A percentile compares a stretch with the other conserved stretches of the same genome.
phyloP scores from a whole-genome alignment of 2,888 invertebrate genomes.

The Pollenia griseotomentosa region DNA sequence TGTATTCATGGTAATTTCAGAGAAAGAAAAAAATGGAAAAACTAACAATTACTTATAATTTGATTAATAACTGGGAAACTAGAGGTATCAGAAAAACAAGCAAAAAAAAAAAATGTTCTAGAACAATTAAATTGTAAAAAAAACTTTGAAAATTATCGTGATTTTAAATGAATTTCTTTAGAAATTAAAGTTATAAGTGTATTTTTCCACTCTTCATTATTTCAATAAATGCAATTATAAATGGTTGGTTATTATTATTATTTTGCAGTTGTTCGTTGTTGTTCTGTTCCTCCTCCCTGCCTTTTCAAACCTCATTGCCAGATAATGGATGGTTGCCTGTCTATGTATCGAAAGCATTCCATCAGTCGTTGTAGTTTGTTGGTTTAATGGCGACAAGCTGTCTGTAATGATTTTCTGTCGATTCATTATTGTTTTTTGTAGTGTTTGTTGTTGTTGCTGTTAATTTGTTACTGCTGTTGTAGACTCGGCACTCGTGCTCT shows the following conservation, averaged over 20 bases:
- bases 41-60: slow-evolving; percentile 51
- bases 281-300: not conserved
- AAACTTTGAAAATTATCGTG: slow-evolving; percentile 20
- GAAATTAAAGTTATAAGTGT: slow-evolving; percentile 25
- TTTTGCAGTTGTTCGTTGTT: slow-evolving; percentile 21
- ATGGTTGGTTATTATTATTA: slow-evolving; percentile 25
- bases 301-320: not conserved
- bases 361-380: slow-evolving; percentile 10
- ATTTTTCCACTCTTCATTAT: slow-evolving; percentile 7
- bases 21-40: slow-evolving; percentile 44
- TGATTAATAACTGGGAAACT: slow-evolving; percentile 41
- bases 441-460: slow-evolving; percentile 3
- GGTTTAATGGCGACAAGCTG: slow-evolving; percentile 68
- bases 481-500: slow-evolving; percentile 20
- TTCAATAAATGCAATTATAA: slow-evolving; percentile 44
- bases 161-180: slow-evolving; percentile 42
- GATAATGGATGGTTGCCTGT: not conserved
- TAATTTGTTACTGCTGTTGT: slow-evolving; percentile 15
- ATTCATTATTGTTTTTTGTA: slow-evolving; percentile 43
- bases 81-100: not conserved
- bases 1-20: slow-evolving; percentile 44
- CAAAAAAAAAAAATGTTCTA: slow-evolving; percentile 6
- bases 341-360: slow-evolving; percentile 29
- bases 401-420: slow-evolving; percentile 66
- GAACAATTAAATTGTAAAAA: slow-evolving; percentile 40